Evolutionary conservation across 2,888 invertebrate species (phyloP).

Genomic region (Branchipolynoe longqiensis): DNA sequence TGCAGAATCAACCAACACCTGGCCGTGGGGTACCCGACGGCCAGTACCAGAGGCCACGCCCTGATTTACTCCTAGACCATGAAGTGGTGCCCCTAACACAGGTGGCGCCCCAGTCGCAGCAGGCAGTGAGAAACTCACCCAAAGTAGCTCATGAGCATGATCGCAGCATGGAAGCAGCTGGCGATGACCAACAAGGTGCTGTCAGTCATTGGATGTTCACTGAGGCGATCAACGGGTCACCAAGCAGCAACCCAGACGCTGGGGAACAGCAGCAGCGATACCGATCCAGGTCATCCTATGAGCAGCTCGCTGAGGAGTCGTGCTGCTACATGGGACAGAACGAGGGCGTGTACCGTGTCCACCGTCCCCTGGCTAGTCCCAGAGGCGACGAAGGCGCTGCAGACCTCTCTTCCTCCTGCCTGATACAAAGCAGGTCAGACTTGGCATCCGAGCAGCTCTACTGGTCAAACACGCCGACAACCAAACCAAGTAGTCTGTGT

Average conservation of each 20-base stretch:
- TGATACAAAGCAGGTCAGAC: too few species aligned
- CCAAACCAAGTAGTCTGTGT: too few species aligned
- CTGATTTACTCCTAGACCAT: background rate
- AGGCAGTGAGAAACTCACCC: too few species aligned
- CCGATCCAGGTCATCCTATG: background rate
- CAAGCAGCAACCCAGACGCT: background rate
- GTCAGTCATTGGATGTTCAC: background rate
- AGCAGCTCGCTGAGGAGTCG: background rate
- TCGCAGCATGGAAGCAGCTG: background rate
- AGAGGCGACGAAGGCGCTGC: too few species aligned
- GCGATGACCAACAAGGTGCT: background rate
- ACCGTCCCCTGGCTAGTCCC: background rate
- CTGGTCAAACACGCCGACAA: too few species aligned
- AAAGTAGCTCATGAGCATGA: too few species aligned
- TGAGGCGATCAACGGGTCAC: too few species aligned
- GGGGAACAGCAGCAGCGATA: conserved; percentile 3
- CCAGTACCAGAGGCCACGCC: background rate
- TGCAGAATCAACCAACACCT: too few species aligned
- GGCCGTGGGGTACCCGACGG: conserved; percentile 22
- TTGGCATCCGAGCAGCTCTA: too few species aligned
- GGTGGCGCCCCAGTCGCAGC: too few species aligned
- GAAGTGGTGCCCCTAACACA: too few species aligned
- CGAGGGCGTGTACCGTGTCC: conserved; percentile 25
- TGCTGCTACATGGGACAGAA: conserved; percentile 38
- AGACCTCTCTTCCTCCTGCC: too few species aligned